Percentiles rank a stretch among this genome's conserved stretches.
Evolutionary conservation across 1,140 invertebrate species (phyloP).

Genomic region (Drosophila obscura): DNA sequence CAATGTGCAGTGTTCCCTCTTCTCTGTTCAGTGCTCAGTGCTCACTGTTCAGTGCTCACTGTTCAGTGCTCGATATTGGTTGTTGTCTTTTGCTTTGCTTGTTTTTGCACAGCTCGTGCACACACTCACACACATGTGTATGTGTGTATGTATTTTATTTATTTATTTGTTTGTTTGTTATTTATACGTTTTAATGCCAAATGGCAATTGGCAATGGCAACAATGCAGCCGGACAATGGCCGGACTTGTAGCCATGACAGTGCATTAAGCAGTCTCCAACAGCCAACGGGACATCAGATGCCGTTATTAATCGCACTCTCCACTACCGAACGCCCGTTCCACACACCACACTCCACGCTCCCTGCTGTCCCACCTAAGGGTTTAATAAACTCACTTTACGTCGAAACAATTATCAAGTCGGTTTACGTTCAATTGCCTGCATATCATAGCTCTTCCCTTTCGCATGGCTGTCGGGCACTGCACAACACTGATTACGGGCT

Average conservation of each 20-base stretch:
- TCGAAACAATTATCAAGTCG: conserved; percentile 55
- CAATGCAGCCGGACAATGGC: conserved; percentile 24
- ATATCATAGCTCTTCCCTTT: background rate
- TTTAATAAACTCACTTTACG: conserved; percentile 46
- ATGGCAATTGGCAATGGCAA: conserved; percentile 50
- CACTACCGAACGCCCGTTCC: background rate
- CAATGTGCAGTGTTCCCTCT: conserved; percentile 28
- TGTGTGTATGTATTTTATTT: conserved; percentile 42
- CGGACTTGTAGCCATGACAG: conserved; percentile 58
- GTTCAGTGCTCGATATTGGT: conserved; percentile 22
- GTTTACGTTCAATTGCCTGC: conserved; percentile 51
- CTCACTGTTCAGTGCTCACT: conserved; percentile 12
- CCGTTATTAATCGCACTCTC: conserved; percentile 39
- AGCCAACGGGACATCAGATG: conserved; percentile 31
- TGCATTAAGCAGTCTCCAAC: conserved; percentile 63
- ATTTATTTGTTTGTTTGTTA: conserved; percentile 62
- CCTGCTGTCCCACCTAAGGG: conserved; percentile 15
- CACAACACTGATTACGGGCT: conserved; percentile 38
- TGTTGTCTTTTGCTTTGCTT: conserved; percentile 56
- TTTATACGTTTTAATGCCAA: conserved; percentile 74
- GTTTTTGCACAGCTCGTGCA: conserved; percentile 24
- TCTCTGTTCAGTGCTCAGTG: conserved; percentile 14
- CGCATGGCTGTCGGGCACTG: conserved; percentile 13
- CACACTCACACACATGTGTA: background rate
- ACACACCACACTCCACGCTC: conserved; percentile 15